These are phyloP conservation scores for Dolomedes plantarius DNA, from an alignment of 2,888 invertebrate genomes.

Conservation along the genomic window DNA sequence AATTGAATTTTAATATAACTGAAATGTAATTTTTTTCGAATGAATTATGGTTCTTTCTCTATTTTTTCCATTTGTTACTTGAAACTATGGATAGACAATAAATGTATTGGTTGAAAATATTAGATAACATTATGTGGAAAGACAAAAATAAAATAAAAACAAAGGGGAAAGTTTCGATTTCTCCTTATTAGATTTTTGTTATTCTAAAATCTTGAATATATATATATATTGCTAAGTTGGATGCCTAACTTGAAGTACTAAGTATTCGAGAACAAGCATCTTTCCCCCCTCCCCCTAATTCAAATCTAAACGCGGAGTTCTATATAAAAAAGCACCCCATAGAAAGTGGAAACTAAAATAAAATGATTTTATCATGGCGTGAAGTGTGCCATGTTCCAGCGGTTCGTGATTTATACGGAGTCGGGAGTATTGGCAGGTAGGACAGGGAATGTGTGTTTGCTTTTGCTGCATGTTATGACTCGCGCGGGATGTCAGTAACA, in stretches of 20 bases:
- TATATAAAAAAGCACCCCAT: slow-evolving; percentile 2
- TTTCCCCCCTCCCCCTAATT: neutral
- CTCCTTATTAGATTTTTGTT: too few species aligned
- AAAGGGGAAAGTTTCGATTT: too few species aligned
- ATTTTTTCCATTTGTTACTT: too few species aligned
- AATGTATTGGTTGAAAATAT: too few species aligned
- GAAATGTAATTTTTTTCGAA: too few species aligned
- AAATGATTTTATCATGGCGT: slow-evolving; percentile 41
- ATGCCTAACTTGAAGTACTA: neutral
- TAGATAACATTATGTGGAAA: too few species aligned
- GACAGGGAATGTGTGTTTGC: slow-evolving; percentile 44
- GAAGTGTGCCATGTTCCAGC: slow-evolving; percentile 12
- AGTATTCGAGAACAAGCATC: neutral
- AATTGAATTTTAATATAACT: too few species aligned
- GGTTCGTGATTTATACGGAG: slow-evolving; percentile 48
- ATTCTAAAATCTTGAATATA: too few species aligned
- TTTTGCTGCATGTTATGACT: slow-evolving; percentile 48
- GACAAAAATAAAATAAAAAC: too few species aligned
- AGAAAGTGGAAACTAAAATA: slow-evolving; percentile 24
- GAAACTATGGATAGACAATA: too few species aligned
- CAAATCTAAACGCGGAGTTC: slow-evolving; percentile 4
- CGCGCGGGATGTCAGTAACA: slow-evolving; percentile 67
- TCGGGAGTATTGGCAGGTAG: slow-evolving; percentile 34
- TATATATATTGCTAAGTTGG: too few species aligned
- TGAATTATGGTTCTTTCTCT: too few species aligned